Conservation (phyloP, 2,888 invertebrate species). For the Drosophila neutralis region DNA sequence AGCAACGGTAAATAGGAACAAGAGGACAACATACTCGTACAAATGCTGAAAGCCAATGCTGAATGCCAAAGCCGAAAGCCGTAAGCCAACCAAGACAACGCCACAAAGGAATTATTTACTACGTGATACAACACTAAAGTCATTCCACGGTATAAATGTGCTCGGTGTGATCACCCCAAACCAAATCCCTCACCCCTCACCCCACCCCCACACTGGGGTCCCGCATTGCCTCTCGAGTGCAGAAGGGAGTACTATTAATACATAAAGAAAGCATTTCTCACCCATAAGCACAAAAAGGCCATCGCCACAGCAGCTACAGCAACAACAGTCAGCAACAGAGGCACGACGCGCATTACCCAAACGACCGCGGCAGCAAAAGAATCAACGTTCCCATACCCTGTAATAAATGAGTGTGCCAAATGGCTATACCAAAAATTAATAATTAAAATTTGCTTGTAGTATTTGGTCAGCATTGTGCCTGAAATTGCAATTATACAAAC, state of each 20-base stretch:
- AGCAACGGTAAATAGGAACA: constrained; percentile 52
- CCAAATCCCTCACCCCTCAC: not conserved
- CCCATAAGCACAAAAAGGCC: constrained; percentile 76
- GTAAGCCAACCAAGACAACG: constrained; percentile 75
- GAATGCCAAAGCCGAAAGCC: constrained; percentile 44
- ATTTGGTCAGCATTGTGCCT: not conserved
- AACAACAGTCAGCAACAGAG: constrained; percentile 37
- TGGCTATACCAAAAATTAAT: not conserved
- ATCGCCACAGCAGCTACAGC: constrained; percentile 47
- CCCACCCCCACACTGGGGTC: not conserved
- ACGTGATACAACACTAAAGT: constrained; percentile 78
- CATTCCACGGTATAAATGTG: constrained; percentile 74
- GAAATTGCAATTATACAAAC: not conserved
- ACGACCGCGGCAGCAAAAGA: constrained; percentile 66
- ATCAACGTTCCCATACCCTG: constrained; percentile 50
- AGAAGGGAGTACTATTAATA: constrained; percentile 75
- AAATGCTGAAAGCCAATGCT: constrained; percentile 39
- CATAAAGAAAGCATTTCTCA: constrained; percentile 77
- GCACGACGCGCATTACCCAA: constrained; percentile 72
- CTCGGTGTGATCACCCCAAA: constrained; percentile 23
- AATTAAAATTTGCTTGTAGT: not conserved
- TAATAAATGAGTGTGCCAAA: not conserved
- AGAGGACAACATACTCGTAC: constrained; percentile 23
- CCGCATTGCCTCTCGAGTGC: constrained; percentile 58
- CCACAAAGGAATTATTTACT: constrained; percentile 80